Evolutionary conservation across 2,888 invertebrate genomes (phyloP).

Genomic region (Sminthurinus aureus): DNA sequence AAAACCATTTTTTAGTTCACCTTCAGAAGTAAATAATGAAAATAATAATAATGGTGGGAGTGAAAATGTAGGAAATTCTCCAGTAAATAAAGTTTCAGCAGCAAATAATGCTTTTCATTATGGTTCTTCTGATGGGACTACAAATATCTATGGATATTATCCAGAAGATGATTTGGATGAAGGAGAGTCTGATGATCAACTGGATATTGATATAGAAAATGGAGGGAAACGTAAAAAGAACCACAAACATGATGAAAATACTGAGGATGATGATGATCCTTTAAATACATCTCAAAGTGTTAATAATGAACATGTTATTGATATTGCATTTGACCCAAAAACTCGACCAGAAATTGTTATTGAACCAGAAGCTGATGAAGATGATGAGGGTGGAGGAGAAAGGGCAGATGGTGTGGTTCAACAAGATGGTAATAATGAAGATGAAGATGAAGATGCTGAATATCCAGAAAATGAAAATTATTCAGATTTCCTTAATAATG

Average conservation of each 20-base stretch:
- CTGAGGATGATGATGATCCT: slow-evolving; percentile 12
- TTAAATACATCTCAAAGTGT: slow-evolving; percentile 39
- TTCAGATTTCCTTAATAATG: slow-evolving; percentile 42
- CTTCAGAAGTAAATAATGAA: slow-evolving; percentile 12
- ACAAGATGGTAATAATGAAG: slow-evolving; percentile 8
- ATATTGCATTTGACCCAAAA: slow-evolving; percentile 52
- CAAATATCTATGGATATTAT: slow-evolving; percentile 54
- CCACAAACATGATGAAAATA: slow-evolving; percentile 24
- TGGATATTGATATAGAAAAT: slow-evolving; percentile 43
- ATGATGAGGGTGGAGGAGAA: slow-evolving; percentile 6
- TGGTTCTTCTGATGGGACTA: slow-evolving; percentile 43
- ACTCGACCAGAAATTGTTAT: slow-evolving; percentile 43
- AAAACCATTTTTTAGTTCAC: slow-evolving; percentile 38
- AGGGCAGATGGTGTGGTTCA: slow-evolving; percentile 1
- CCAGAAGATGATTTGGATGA: slow-evolving; percentile 47
- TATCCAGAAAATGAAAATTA: slow-evolving; percentile 24
- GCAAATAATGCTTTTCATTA: slow-evolving; percentile 44
- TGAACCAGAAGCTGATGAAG: slow-evolving; percentile 8
- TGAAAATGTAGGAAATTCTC: not conserved
- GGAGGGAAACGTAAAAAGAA: slow-evolving; percentile 13
- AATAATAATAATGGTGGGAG: not conserved
- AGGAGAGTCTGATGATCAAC: slow-evolving; percentile 49
- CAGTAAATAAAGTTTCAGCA: not conserved
- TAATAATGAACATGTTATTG: slow-evolving; percentile 50
- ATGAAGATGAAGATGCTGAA: not conserved